Evolutionary conservation across 1,140 invertebrate genomes (phyloP).

Genomic region (Drosophila neocordata): DNA sequence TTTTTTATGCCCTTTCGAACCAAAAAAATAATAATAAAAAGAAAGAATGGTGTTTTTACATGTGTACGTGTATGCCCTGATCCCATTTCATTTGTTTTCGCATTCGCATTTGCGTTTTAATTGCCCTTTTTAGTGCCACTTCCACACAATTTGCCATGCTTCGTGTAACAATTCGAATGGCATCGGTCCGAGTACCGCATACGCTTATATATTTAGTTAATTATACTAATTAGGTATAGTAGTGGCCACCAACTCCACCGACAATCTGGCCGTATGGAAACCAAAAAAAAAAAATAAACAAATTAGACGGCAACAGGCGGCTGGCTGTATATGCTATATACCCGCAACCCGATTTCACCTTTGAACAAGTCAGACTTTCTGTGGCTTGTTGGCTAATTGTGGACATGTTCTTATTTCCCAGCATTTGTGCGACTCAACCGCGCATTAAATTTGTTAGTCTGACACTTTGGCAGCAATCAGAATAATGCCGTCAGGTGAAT

Average conservation of each 20-base stretch:
- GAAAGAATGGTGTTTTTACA: conserved; percentile 49
- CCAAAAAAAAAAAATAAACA: conserved; percentile 39
- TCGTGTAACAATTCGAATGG: conserved; percentile 77
- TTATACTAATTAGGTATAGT: conserved; percentile 77
- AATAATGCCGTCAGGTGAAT: conserved; percentile 7
- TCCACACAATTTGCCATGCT: conserved; percentile 79
- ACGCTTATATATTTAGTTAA: conserved; percentile 77
- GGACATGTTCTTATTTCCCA: conserved; percentile 42
- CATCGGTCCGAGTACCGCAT: conserved; percentile 35
- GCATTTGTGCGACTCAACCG: conserved; percentile 45
- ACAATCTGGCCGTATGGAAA: conserved; percentile 57
- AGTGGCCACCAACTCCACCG: conserved; percentile 44
- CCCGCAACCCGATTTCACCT: conserved; percentile 10
- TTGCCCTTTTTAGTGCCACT: conserved; percentile 80
- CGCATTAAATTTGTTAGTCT: conserved; percentile 62
- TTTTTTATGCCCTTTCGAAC: conserved; percentile 21
- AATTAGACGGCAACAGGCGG: conserved; percentile 31
- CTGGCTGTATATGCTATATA: conserved; percentile 23
- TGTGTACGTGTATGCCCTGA: conserved; percentile 35
- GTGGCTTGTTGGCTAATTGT: conserved; percentile 46
- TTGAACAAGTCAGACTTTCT: conserved; percentile 28
- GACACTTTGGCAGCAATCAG: conserved; percentile 38
- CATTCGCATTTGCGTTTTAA: conserved; percentile 68
- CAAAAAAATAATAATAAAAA: conserved; percentile 40
- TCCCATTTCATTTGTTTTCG: conserved; percentile 26